Conservation (phyloP, 1,140 invertebrate genomes). For the Armadillidium nasatum region DNA sequence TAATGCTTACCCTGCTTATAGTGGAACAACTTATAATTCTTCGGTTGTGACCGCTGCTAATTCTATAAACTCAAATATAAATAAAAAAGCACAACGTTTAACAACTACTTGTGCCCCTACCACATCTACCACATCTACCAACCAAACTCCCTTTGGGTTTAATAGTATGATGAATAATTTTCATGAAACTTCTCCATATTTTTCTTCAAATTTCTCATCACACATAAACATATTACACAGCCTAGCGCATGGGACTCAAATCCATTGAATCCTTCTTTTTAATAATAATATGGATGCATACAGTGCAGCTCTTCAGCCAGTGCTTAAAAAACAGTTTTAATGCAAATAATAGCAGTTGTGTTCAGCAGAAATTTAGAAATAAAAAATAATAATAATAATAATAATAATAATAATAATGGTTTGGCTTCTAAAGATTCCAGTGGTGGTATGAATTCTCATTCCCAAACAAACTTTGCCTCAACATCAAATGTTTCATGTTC, state of each 20-base stretch:
- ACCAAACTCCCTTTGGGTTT: background rate
- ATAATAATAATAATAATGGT: slow-evolving; percentile 7
- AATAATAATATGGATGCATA: background rate
- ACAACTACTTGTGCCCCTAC: background rate
- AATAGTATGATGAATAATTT: background rate
- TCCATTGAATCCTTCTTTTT: background rate
- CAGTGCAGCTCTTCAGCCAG: background rate
- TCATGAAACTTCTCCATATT: background rate
- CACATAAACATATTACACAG: background rate
- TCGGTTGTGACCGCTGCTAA: background rate
- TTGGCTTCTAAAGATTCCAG: background rate
- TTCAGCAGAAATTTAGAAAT: slow-evolving; percentile 4
- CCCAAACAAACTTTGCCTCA: background rate
- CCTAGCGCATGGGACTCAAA: background rate
- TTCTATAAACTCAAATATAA: background rate
- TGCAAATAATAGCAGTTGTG: background rate
- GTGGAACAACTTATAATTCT: no score
- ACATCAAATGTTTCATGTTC: background rate
- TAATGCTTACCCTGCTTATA: no score
- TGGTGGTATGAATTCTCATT: background rate
- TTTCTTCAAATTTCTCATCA: background rate
- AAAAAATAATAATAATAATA: slow-evolving; percentile 2
- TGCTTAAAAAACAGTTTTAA: background rate
- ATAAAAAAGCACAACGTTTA: background rate
- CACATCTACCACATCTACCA: background rate